Conservation (phyloP, 2,797 vertebrate species). For the Thalassophryne amazonica region DNA sequence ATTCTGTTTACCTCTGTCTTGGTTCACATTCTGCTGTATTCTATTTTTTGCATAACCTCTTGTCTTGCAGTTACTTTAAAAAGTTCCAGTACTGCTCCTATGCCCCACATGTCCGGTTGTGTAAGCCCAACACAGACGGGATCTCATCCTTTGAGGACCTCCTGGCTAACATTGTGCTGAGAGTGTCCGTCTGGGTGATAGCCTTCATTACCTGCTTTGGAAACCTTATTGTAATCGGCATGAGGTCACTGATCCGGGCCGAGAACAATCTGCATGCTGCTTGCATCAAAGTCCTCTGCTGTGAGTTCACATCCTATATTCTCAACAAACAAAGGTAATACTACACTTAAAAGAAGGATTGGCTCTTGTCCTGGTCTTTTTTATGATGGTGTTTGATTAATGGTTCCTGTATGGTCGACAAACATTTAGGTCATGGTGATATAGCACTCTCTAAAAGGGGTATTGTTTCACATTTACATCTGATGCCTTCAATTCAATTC, state of each 20-base stretch:
- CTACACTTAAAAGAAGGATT: too few relatives aligned
- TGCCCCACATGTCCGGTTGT: constrained; percentile 81
- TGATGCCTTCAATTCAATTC: too few relatives aligned
- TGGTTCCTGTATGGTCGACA: too few relatives aligned
- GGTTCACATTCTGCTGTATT: background rate
- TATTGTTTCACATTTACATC: too few relatives aligned
- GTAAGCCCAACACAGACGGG: constrained; percentile 85
- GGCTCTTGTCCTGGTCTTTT: too few relatives aligned
- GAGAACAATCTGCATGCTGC: constrained; percentile 84
- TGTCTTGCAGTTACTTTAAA: constrained; percentile 81
- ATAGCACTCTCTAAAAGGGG: too few relatives aligned
- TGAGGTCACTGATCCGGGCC: constrained; percentile 84
- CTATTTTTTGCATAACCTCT: background rate
- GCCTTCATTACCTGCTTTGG: constrained; percentile 87
- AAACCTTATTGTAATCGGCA: constrained; percentile 86
- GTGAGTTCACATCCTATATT: constrained; percentile 65
- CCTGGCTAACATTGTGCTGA: constrained; percentile 82
- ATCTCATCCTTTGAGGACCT: constrained; percentile 89
- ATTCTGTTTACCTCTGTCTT: background rate
- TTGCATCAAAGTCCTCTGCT: constrained; percentile 88
- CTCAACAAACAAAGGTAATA: too few relatives aligned
- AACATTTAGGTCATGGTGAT: too few relatives aligned
- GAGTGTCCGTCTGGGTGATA: constrained; percentile 87
- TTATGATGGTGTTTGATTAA: too few relatives aligned
- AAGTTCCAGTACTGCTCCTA: constrained; percentile 87